Percentiles rank a stretch among this genome's conserved stretches.
Conservation (phyloP, 92 coral and sea anemone species). For the Heteractis magnifica region DNA sequence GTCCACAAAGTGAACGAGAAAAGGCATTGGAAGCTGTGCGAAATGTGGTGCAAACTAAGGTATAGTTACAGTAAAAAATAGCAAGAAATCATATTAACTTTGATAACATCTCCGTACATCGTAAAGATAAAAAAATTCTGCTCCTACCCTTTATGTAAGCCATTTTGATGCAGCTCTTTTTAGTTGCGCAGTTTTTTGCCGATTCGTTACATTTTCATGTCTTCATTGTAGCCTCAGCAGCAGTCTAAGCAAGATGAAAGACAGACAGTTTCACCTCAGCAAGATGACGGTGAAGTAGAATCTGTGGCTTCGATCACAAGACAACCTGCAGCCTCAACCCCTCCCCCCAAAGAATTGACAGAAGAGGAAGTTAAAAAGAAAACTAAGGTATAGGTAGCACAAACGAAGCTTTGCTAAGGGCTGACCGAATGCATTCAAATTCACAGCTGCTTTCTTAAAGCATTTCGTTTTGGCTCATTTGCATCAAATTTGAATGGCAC, state of each 20-base stretch:
- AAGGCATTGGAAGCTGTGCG: constrained; percentile 84
- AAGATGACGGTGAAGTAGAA: background rate
- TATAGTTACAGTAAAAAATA: background rate
- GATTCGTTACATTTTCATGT: background rate
- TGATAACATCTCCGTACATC: no score
- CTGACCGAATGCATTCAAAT: no score
- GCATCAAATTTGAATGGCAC: no score
- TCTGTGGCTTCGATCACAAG: background rate
- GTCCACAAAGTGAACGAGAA: constrained; percentile 73
- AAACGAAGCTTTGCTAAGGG: constrained; percentile 43
- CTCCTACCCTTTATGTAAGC: no score
- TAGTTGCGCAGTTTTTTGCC: no score
- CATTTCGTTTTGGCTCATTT: no score
- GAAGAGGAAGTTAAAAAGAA: constrained; percentile 49
- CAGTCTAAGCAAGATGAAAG: background rate
- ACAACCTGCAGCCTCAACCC: constrained; percentile 17
- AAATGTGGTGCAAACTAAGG: constrained; percentile 55
- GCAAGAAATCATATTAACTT: no score
- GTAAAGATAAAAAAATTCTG: no score
- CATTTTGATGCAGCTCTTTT: no score
- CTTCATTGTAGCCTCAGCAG: background rate
- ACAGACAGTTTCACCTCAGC: background rate
- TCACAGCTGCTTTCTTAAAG: no score
- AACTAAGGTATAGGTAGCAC: constrained; percentile 55
- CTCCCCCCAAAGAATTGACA: constrained; percentile 61